Base-by-base conservation (phyloP, 2,113 vertebrate species). In the Percopsis transmontana region DNA sequence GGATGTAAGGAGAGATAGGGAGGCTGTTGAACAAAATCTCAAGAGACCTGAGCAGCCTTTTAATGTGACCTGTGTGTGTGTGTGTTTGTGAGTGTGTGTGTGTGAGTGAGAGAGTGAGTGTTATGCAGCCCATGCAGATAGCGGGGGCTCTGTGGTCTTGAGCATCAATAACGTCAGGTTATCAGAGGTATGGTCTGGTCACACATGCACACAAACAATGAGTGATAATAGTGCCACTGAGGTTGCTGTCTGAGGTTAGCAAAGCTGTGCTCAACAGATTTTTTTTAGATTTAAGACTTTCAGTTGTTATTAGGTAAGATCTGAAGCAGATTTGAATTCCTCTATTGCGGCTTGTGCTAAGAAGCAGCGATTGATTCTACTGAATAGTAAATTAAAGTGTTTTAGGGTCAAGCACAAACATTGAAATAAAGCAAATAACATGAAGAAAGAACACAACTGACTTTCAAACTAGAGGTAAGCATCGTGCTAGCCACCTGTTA, bases 101-200 rank as follows among this genome's bases (percentile, higher is more conserved):
- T 51, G 48, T 51, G 18, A 9, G 19, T 51, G 48, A 20, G 19
- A 56, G 45, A 19, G 20, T 9, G 2, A 24, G 62, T 61, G 71
- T 84, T 80, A 84, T 84, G 85, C 85, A 85, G 90, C 90, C 88
- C 88, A 85, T 84, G 83, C 79, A 86, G 84, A 89, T 86, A 86
- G 85, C 76, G 66, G 82, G 72, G 74, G 75, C 75, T 81, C 72
- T 86, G 80, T 84, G 84, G 84, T 86, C 85, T 52, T 53, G 66
- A 84, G 81, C 85, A 89, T 87, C 83, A 89, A 89, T 88, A 89
- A 89, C 85, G 85, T 86, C 84, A 78, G 84, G 77, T 84, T 88
- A 89, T 86, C 87, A 79, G 63, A 59, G 82, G 58, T 67, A 70
- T 85, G 80, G 80, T 88, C 84, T 83, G 83, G 75, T 76, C 77